These are phyloP conservation scores for Xiphophorus maculatus DNA, from an alignment of 2,113 vertebrate species.

Conservation along the genomic window DNA sequence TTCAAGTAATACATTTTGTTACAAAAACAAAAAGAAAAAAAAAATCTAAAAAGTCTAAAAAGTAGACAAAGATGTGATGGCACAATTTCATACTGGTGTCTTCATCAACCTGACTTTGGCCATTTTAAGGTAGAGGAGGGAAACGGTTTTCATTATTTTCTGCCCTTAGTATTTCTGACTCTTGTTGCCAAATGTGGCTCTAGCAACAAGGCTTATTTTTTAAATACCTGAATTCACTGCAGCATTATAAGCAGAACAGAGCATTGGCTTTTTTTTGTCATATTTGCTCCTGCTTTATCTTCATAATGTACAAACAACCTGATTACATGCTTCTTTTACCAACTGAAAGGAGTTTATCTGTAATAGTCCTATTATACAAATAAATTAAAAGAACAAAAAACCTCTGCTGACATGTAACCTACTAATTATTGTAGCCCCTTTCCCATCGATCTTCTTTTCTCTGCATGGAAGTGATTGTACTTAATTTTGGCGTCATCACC, in stretches of 20 bases:
- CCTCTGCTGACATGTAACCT: constrained; percentile 44
- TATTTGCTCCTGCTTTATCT: constrained; percentile 44
- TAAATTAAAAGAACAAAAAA: constrained; percentile 64
- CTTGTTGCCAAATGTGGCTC: constrained; percentile 52
- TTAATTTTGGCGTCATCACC: constrained; percentile 32
- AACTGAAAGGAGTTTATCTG: constrained; percentile 50
- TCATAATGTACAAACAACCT: constrained; percentile 66
- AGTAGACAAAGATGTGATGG: constrained; percentile 60
- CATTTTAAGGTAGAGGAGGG: constrained; percentile 46
- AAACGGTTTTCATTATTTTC: constrained; percentile 26
- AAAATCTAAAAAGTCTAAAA: constrained; percentile 21
- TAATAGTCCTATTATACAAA: constrained; percentile 64
- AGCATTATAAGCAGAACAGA: constrained; percentile 67
- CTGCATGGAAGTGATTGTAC: constrained; percentile 39
- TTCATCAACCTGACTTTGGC: constrained; percentile 57
- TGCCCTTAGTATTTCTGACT: constrained; percentile 49
- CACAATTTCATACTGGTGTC: constrained; percentile 65
- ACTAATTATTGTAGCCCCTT: constrained; percentile 31
- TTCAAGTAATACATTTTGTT: constrained; percentile 80
- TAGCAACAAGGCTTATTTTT: constrained; percentile 27
- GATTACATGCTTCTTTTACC: constrained; percentile 63
- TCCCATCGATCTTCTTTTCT: constrained; percentile 29
- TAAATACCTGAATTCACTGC: constrained; percentile 76
- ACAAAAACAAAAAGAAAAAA: constrained; percentile 11
- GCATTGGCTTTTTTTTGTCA: constrained; percentile 34